phyloP scores from a whole-genome alignment of 2,113 vertebrate genomes.

The Craseonycteris thonglongyai region DNA sequence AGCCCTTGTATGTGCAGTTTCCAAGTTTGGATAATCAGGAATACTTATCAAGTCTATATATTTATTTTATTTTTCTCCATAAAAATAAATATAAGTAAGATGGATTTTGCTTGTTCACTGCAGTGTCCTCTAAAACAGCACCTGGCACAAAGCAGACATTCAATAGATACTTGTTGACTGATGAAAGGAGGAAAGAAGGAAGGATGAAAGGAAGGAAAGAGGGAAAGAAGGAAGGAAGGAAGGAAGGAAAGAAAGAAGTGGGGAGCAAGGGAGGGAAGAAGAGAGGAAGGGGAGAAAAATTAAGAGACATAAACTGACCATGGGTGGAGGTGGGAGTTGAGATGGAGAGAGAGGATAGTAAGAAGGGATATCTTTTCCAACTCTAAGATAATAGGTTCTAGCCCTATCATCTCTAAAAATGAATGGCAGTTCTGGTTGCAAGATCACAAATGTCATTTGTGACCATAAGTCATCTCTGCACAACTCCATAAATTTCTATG shows the following conservation, averaged over 20 bases:
- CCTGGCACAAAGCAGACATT: not conserved
- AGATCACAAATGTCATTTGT: not conserved
- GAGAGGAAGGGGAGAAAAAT: not conserved
- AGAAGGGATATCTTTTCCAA: not conserved
- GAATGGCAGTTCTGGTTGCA: not conserved
- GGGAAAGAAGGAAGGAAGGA: not conserved
- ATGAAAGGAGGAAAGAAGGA: not conserved
- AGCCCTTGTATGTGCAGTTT: no score
- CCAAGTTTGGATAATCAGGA: not conserved
- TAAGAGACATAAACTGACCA: not conserved
- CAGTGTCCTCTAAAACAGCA: not conserved
- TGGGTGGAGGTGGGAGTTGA: no score
- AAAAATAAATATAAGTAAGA: not conserved
- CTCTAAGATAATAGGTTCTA: not conserved
- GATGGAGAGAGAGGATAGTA: not conserved
- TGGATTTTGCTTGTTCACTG: not conserved
- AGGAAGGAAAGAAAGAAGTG: no score
- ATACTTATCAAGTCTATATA: not conserved
- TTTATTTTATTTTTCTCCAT: not conserved
- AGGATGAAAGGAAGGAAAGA: not conserved
- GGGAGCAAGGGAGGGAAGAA: not conserved
- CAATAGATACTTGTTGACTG: not conserved
- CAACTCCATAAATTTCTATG: accelerated
- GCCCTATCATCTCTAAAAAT: not conserved
- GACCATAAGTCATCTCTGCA: not conserved